Evolutionary conservation across 2,113 vertebrate species (phyloP).

Genomic region (Xenopus laevis): DNA sequence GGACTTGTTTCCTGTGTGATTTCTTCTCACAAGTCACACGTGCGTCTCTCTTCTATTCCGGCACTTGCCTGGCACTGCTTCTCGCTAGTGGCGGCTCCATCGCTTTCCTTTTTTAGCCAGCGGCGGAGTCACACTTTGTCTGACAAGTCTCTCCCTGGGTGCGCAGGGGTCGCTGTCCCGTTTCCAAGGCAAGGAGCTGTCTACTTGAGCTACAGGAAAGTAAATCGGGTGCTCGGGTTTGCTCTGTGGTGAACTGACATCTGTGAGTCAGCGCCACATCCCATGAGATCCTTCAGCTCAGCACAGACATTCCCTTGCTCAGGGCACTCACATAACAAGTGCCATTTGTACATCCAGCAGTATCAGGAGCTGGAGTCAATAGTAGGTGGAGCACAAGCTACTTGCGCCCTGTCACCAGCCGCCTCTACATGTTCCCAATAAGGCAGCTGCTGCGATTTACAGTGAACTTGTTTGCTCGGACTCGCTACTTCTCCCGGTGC

Average conservation of each 20-base stretch:
- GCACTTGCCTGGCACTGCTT: too few species aligned
- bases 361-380: background rate
- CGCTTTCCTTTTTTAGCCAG: background rate
- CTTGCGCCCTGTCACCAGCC: background rate
- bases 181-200: too few species aligned
- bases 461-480: background rate
- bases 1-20: slow-evolving; percentile 1
- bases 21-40: background rate
- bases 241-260: too few species aligned
- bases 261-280: too few species aligned
- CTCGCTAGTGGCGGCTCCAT: too few species aligned
- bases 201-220: too few species aligned
- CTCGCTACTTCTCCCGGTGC: slow-evolving; percentile 21
- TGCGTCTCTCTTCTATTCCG: too few species aligned
- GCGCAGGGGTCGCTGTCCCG: too few species aligned
- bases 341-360: background rate
- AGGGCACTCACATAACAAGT: slow-evolving; percentile 1
- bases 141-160: background rate
- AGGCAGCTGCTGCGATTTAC: background rate
- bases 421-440: background rate
- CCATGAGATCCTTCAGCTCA: too few species aligned
- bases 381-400: background rate
- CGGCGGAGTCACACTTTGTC: slow-evolving; percentile 5
- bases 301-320: too few species aligned
- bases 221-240: too few species aligned